phyloP scores from a whole-genome alignment of 2,888 invertebrate species.

The Ditula angustiorana region DNA sequence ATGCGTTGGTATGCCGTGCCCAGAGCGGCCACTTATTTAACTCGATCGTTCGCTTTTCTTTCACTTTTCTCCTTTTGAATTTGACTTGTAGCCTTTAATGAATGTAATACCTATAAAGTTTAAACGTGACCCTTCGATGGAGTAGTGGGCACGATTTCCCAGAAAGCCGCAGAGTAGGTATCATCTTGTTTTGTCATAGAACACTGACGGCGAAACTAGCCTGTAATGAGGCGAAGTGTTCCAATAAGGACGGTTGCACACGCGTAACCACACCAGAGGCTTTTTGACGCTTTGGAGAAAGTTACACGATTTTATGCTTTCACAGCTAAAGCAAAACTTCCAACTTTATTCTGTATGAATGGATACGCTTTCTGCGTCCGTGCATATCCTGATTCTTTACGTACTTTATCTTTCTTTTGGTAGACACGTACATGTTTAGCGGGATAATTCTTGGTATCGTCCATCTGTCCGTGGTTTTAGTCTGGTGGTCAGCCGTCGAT shows the following conservation, averaged over 20 bases:
- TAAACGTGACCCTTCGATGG: neutral
- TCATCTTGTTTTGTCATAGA: conserved; percentile 43
- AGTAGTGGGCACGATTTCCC: conserved; percentile 23
- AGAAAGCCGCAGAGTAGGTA: conserved; percentile 40
- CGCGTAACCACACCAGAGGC: conserved; percentile 29
- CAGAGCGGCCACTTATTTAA: conserved; percentile 44
- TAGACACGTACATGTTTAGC: conserved; percentile 17
- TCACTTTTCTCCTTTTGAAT: conserved; percentile 43
- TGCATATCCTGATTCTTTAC: neutral
- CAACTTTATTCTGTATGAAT: neutral
- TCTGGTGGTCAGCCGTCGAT: conserved; percentile 49
- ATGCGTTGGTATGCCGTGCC: conserved; percentile 51
- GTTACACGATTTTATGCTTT: conserved; percentile 27
- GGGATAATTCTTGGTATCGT: conserved; percentile 8
- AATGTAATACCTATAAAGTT: conserved; percentile 20
- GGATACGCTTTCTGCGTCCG: neutral
- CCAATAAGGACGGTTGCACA: conserved; percentile 35
- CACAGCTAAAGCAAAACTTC: conserved; percentile 17
- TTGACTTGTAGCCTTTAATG: conserved; percentile 18
- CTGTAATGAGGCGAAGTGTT: conserved; percentile 39
- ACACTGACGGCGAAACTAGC: conserved; percentile 32
- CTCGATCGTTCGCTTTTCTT: conserved; percentile 48
- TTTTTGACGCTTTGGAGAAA: conserved; percentile 30
- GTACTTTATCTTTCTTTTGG: neutral
- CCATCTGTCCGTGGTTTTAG: conserved; percentile 36